These are phyloP conservation scores for Sceloporus undulatus DNA, from an alignment of 2,113 vertebrate genomes.

Conservation along the genomic window DNA sequence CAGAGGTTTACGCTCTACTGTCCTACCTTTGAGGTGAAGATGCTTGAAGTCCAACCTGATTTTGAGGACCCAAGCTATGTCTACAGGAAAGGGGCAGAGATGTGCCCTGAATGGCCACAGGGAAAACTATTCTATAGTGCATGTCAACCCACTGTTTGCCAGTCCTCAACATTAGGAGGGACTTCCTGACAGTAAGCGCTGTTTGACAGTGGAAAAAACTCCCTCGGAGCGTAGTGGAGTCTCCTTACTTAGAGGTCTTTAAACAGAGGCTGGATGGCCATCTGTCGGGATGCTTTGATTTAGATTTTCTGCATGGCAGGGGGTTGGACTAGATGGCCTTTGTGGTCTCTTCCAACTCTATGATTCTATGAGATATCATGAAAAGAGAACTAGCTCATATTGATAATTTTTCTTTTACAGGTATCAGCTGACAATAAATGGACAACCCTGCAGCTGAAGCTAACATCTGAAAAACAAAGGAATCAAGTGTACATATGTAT, in stretches of 20 bases:
- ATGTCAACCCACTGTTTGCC: not conserved
- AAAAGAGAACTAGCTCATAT: not conserved
- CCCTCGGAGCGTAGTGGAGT: too few relatives aligned
- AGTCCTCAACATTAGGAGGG: not conserved
- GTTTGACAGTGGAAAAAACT: too few relatives aligned
- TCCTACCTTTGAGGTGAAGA: not conserved
- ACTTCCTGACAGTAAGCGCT: too few relatives aligned
- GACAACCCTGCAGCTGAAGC: slow-evolving; percentile 71
- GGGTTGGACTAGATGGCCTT: too few relatives aligned
- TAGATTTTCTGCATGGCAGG: too few relatives aligned
- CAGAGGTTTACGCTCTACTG: not conserved
- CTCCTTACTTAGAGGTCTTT: too few relatives aligned
- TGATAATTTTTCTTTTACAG: slow-evolving; percentile 69
- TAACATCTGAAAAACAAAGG: not conserved
- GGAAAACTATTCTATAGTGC: too few relatives aligned
- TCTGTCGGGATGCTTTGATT: too few relatives aligned
- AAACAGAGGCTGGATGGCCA: too few relatives aligned
- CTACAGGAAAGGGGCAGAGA: not conserved
- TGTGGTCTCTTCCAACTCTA: too few relatives aligned
- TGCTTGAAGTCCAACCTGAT: not conserved
- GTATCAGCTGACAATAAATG: slow-evolving; percentile 79
- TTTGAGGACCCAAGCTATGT: not conserved
- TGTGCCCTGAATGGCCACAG: not conserved
- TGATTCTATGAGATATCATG: too few relatives aligned
- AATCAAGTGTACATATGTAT: slow-evolving; percentile 64